These are phyloP conservation scores for Thera britannica DNA, from an alignment of 2,888 invertebrate genomes.

Conservation along the genomic window DNA sequence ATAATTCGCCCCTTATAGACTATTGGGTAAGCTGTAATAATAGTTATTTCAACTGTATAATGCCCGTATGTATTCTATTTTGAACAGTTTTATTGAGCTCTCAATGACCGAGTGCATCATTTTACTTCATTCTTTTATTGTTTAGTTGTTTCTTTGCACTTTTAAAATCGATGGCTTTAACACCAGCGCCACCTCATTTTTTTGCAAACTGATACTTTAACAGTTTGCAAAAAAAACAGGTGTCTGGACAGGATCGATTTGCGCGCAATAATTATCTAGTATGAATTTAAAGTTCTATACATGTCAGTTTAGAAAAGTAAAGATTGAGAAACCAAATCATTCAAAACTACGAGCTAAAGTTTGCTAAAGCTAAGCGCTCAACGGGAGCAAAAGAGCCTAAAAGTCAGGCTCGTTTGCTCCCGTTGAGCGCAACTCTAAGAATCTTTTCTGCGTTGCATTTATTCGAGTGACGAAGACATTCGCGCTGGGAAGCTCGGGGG, in stretches of 20 bases:
- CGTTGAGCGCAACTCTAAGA: slow-evolving; percentile 4
- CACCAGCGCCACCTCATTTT: too few species aligned
- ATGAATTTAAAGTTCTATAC: too few species aligned
- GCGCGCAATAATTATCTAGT: too few species aligned
- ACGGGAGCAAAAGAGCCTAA: too few species aligned
- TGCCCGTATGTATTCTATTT: slow-evolving; percentile 8
- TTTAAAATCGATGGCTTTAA: too few species aligned
- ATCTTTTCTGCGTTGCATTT: slow-evolving; percentile 26
- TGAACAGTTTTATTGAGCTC: slow-evolving; percentile 6
- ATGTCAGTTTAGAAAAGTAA: not conserved
- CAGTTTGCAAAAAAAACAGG: too few species aligned
- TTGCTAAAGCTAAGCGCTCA: too few species aligned
- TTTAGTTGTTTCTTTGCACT: not conserved
- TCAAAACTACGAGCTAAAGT: not conserved
- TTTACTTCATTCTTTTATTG: not conserved
- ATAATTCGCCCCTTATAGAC: slow-evolving; percentile 57
- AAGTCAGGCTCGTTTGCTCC: not conserved
- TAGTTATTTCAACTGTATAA: slow-evolving; percentile 35
- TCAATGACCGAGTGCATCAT: slow-evolving; percentile 3
- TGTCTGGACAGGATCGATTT: too few species aligned
- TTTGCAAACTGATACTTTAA: too few species aligned
- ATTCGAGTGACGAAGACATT: slow-evolving; percentile 37
- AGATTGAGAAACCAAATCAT: not conserved
- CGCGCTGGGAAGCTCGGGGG: slow-evolving; percentile 44
- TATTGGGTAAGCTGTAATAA: slow-evolving; percentile 1